phyloP scores from a whole-genome alignment of 2,888 invertebrate genomes.

The Microplitis manilae region DNA sequence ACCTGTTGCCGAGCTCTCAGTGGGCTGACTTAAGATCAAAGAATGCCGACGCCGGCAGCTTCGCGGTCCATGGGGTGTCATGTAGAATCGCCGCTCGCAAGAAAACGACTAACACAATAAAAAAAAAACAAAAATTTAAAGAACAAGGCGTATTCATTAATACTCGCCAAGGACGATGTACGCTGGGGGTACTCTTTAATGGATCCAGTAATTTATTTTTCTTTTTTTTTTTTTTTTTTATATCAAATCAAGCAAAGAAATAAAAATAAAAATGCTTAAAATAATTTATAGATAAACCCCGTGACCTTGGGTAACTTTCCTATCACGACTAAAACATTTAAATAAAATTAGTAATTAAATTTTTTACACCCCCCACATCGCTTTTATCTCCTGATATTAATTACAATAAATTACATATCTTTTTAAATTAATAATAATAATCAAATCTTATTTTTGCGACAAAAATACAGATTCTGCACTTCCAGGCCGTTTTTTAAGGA shows the following conservation, averaged over 20 bases:
- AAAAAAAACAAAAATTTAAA: conserved; percentile 35
- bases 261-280: neutral
- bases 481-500: neutral
- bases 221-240: neutral
- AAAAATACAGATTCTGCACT: neutral
- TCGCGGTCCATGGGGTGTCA: conserved; percentile 67
- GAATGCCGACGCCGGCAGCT: conserved; percentile 54
- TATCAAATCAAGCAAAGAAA: neutral
- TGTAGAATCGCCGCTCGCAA: conserved; percentile 45
- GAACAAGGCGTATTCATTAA: conserved; percentile 62
- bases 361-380: neutral
- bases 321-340: neutral
- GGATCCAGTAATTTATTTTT: conserved; percentile 24
- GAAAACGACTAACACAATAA: conserved; percentile 30
- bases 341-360: neutral
- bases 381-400: neutral
- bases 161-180: conserved; percentile 52
- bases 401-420: neutral
- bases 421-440: neutral
- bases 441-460: too few species aligned
- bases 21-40: conserved; percentile 46
- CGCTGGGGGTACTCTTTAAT: conserved; percentile 62
- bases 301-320: neutral
- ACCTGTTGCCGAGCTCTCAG: conserved; percentile 47
- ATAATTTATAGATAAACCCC: neutral